Conservation (phyloP, 1,140 invertebrate species). For the Panagrolaimus sp. region DNA sequence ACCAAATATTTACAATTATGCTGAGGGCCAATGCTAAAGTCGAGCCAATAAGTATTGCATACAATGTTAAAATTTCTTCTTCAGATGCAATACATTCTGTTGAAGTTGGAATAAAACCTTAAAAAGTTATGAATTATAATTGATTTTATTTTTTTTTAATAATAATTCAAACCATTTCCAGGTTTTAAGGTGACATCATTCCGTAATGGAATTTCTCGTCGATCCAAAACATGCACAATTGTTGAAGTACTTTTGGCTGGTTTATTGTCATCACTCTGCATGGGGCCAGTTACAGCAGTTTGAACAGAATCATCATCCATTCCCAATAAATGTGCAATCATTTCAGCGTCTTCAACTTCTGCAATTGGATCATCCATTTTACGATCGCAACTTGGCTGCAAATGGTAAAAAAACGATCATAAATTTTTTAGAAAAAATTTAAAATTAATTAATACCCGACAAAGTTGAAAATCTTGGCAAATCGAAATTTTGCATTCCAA, state of each 20-base stretch:
- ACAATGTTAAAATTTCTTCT: too few relatives aligned
- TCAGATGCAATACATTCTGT: too few relatives aligned
- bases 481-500: constrained; percentile 10
- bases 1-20: too few relatives aligned
- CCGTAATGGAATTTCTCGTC: not conserved
- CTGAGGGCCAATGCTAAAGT: too few relatives aligned
- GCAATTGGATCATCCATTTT: constrained; percentile 10
- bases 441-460: not conserved
- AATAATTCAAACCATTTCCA: too few relatives aligned
- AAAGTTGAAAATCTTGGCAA: not conserved
- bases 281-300: not conserved
- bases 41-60: too few relatives aligned
- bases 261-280: not conserved
- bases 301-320: not conserved
- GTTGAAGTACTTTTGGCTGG: not conserved
- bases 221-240: constrained; percentile 11
- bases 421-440: not conserved
- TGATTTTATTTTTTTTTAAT: too few relatives aligned
- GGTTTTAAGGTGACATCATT: too few relatives aligned
- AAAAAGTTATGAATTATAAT: too few relatives aligned
- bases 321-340: constrained; percentile 1
- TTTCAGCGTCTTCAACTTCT: constrained; percentile 9
- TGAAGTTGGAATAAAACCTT: too few relatives aligned
- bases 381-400: not conserved
- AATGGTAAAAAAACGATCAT: not conserved